Evolutionary conservation across 2,888 invertebrate genomes (phyloP).

Genomic region (Mesoligia furuncula): DNA sequence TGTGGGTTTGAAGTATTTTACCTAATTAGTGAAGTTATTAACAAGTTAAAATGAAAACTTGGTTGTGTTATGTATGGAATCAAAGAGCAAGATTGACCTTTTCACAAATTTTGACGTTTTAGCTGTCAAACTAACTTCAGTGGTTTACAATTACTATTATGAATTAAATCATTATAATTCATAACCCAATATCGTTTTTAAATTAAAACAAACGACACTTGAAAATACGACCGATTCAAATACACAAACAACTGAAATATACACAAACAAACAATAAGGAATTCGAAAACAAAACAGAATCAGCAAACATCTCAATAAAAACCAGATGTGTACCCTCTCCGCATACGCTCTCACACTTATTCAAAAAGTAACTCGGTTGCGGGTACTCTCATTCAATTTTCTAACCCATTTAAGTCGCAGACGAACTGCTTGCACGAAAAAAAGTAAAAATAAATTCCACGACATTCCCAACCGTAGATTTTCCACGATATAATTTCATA

Average conservation of each 20-base stretch:
- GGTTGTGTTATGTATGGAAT: background rate
- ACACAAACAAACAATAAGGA: conserved; percentile 66
- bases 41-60: background rate
- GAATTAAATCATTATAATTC: background rate
- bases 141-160: background rate
- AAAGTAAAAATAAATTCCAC: conserved; percentile 77
- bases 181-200: background rate
- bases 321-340: conserved; percentile 79
- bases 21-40: background rate
- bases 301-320: conserved; percentile 76
- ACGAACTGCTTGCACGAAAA: conserved; percentile 83
- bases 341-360: conserved; percentile 84
- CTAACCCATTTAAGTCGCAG: conserved; percentile 90
- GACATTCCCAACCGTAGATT: conserved; percentile 82
- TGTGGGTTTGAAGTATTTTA: background rate
- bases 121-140: conserved; percentile 2
- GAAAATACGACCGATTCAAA: background rate
- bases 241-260: conserved; percentile 35
- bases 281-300: conserved; percentile 71
- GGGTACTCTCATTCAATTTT: conserved; percentile 88
- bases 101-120: background rate
- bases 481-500: conserved; percentile 89
- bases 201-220: background rate
- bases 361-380: conserved; percentile 82
- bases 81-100: background rate